These are phyloP conservation scores for Spodoptera frugiperda DNA, from an alignment of 1,140 invertebrate genomes.

Conservation along the genomic window DNA sequence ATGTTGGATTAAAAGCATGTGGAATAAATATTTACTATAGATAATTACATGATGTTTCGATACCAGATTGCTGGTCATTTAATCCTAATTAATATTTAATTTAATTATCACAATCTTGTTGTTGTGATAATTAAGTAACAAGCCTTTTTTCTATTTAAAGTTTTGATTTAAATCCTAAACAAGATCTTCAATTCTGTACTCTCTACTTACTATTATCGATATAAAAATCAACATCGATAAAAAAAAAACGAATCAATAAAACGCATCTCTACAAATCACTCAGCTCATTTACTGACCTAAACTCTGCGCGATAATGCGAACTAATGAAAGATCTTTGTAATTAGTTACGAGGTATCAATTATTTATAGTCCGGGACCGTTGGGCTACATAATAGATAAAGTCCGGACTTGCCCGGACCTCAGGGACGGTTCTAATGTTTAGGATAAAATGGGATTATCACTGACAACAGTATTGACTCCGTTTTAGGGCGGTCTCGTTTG, in stretches of 20 bases:
- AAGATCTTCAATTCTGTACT: no score
- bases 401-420: slow-evolving; percentile 20
- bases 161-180: no score
- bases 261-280: slow-evolving; percentile 30
- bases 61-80: no score
- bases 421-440: slow-evolving; percentile 31
- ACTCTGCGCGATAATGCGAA: slow-evolving; percentile 46
- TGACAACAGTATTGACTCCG: slow-evolving; percentile 40
- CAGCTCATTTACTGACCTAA: slow-evolving; percentile 39
- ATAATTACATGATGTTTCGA: no score
- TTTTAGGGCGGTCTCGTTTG: not conserved
- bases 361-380: slow-evolving; percentile 45
- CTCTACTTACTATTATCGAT: no score
- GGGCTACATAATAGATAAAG: slow-evolving; percentile 50
- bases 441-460: slow-evolving; percentile 43
- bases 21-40: no score
- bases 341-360: slow-evolving; percentile 52
- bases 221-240: not conserved
- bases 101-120: no score
- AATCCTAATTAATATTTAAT: no score
- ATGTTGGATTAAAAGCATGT: no score
- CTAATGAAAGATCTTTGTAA: slow-evolving; percentile 53
- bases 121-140: no score
- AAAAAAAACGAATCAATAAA: not conserved
- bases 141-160: no score